These are phyloP conservation scores for Dioctria rufipes DNA, from an alignment of 2,888 invertebrate species.

Conservation along the genomic window DNA sequence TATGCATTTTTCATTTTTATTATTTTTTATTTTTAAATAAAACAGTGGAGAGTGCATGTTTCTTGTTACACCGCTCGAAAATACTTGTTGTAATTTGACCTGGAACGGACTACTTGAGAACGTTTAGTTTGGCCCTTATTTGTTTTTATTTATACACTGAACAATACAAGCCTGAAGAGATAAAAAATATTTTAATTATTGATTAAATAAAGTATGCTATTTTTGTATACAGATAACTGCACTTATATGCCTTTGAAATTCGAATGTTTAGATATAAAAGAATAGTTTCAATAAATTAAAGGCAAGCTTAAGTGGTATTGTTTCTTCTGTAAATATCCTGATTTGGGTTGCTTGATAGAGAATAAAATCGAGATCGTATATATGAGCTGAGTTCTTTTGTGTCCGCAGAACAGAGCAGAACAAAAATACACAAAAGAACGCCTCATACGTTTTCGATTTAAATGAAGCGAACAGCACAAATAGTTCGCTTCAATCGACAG, in stretches of 20 bases:
- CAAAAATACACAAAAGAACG: too few species aligned
- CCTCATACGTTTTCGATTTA: too few species aligned
- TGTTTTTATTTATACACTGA: neutral
- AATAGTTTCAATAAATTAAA: slow-evolving; percentile 51
- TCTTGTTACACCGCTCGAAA: slow-evolving; percentile 32
- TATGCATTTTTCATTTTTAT: slow-evolving; percentile 22
- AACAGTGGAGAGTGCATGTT: slow-evolving; percentile 25
- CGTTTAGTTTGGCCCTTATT: too few species aligned
- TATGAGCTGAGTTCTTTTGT: too few species aligned
- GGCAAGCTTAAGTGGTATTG: slow-evolving; percentile 1
- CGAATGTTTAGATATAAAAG: slow-evolving; percentile 42
- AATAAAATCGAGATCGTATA: too few species aligned
- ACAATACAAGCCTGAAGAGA: slow-evolving; percentile 4
- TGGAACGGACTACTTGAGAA: neutral
- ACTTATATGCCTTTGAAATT: slow-evolving; percentile 52
- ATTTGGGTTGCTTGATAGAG: too few species aligned
- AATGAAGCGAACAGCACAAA: too few species aligned
- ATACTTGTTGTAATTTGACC: neutral
- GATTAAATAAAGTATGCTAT: slow-evolving; percentile 31
- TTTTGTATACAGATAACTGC: slow-evolving; percentile 44
- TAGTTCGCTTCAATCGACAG: too few species aligned
- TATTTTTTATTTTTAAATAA: neutral
- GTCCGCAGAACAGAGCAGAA: too few species aligned
- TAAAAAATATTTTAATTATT: slow-evolving; percentile 27
- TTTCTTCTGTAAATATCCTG: too few species aligned